A percentile compares a stretch with the other conserved stretches of the same genome.
phyloP scores from a whole-genome alignment of 2,888 invertebrate genomes.

The Netelia fuscicornis region DNA sequence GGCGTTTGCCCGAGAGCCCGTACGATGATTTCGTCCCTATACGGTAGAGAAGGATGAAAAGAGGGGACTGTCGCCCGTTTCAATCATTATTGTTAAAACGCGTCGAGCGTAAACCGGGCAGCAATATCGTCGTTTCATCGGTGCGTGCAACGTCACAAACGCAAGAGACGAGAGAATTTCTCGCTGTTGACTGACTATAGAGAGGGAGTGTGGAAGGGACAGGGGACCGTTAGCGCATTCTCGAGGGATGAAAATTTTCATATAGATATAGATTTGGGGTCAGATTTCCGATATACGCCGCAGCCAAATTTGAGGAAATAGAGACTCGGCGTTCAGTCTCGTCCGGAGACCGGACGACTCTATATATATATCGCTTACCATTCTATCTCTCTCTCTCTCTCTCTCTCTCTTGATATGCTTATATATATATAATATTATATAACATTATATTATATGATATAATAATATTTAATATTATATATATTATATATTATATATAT shows the following conservation, averaged over 20 bases:
- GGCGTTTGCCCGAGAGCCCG: not conserved
- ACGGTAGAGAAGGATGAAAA: not conserved
- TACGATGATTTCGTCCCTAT: not conserved
- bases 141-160: not conserved
- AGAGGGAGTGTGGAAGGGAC: not conserved
- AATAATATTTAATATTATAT: no score
- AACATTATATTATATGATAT: no score
- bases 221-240: not conserved
- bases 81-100: slow-evolving; percentile 35
- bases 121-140: not conserved
- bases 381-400: no score
- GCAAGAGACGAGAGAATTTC: no score
- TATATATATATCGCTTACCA: not conserved
- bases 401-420: no score
- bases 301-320: slow-evolving; percentile 51
- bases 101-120: slow-evolving; percentile 1
- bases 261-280: slow-evolving; percentile 29
- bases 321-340: slow-evolving; percentile 52
- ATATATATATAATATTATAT: no score
- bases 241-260: slow-evolving; percentile 19
- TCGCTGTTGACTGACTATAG: no score
- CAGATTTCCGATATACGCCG: slow-evolving; percentile 48
- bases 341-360: not conserved
- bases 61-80: not conserved
- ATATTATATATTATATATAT: no score